Base-by-base conservation (phyloP, 2,113 vertebrate genomes). In the Hoplias malabaricus region DNA sequence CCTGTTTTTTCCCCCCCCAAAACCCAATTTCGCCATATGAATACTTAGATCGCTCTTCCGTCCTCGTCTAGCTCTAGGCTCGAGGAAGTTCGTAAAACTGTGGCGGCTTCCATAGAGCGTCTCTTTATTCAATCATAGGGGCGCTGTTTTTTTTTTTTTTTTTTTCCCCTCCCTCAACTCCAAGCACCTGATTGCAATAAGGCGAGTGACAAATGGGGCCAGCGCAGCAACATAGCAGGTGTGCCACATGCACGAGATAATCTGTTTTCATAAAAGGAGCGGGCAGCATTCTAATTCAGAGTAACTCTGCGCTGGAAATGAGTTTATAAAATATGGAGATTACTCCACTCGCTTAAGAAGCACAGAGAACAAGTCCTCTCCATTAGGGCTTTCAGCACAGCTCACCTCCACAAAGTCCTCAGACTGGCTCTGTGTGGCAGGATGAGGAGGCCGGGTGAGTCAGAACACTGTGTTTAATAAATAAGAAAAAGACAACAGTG, bases 221-320 rank as follows among this genome's bases (percentile, higher is more conserved):
- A 23, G 72, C 34, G 76, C 23, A 12, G 57, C 23, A 53, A 68
- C 77, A 67, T 75, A 87, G 83, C 88, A 89, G 87, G 83, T 88
- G 86, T 73, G 78, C 88, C 85, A 78, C 71, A 79, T 82, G 61
- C 54, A 2, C 80, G 31, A 68, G 62, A 85, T 90, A 85, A 91
- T 89, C 78, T 87, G 83, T 90, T 89, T 89, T 90, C 86, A 89
- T 88, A 87, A 90, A 89, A 83, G 67, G 76, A 87, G 78, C 68
- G 72, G 85, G 77, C 80, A 84, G 82, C 77, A 76, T 83, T 85
- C 81, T 83, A 80, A 84, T 90, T 78, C 79, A 82, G 77, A 87
- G 54, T 78, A 86, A 79, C 75, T 83, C 70, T 82, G 53, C 78
- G 73, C 80, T 83, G 46, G 65, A 83, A 88, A 86, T 82, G 6